phyloP scores from a whole-genome alignment of 2,888 invertebrate genomes.

The Tenthredo scrophulariae region DNA sequence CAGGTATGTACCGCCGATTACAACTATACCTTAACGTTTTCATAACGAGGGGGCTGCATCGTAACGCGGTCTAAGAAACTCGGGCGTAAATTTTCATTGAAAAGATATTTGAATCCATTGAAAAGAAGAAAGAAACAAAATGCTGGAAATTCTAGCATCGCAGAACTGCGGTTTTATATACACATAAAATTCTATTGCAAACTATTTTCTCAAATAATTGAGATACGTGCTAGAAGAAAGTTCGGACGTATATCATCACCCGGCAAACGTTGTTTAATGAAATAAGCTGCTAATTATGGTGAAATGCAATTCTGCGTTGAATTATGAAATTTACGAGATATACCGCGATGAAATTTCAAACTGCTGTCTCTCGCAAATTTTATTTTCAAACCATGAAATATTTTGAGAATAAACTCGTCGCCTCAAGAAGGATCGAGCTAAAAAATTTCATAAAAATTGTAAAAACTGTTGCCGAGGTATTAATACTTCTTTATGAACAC shows the following conservation, averaged over 20 bases:
- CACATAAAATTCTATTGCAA: background rate
- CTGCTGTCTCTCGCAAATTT: background rate
- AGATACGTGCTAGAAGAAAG: background rate
- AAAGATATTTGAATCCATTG: conserved; percentile 20
- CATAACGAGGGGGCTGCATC: background rate
- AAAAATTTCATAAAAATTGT: background rate
- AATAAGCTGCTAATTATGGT: background rate
- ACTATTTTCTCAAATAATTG: background rate
- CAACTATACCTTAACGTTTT: conserved; percentile 16
- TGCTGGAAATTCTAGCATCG: background rate
- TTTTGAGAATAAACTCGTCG: background rate
- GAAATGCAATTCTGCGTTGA: background rate
- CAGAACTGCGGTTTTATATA: background rate
- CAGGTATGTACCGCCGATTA: conserved; percentile 33
- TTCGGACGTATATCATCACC: background rate
- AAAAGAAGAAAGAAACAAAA: background rate
- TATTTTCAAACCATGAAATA: background rate
- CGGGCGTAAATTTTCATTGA: background rate
- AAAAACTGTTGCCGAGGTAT: background rate
- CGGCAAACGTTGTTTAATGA: background rate
- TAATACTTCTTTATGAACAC: background rate
- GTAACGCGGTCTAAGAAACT: conserved; percentile 13
- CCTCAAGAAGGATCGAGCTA: background rate
- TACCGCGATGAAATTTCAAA: too few species aligned
- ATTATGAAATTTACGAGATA: background rate